These are phyloP conservation scores for Mesopsocus fuscifrons DNA, from an alignment of 2,888 invertebrate genomes.

Conservation along the genomic window DNA sequence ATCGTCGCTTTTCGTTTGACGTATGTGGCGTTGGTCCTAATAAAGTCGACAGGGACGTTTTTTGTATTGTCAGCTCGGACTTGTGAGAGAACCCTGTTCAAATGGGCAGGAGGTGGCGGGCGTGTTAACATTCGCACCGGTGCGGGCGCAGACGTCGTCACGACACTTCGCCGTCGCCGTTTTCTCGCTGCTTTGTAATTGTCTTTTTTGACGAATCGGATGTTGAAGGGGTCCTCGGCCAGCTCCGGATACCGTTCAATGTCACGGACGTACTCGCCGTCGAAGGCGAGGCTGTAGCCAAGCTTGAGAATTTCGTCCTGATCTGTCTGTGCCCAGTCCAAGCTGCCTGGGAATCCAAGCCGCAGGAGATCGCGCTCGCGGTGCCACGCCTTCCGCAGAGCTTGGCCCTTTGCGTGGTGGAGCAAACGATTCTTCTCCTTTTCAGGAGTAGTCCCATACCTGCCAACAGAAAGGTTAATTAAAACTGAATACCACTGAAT, in stretches of 20 bases:
- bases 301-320: slow-evolving; percentile 72
- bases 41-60: slow-evolving; percentile 7
- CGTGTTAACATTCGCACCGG: neutral
- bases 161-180: slow-evolving; percentile 54
- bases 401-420: slow-evolving; percentile 75
- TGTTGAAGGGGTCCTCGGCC: slow-evolving; percentile 90
- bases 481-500: slow-evolving; percentile 81
- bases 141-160: slow-evolving; percentile 33
- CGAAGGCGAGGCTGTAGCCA: slow-evolving; percentile 69
- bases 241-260: slow-evolving; percentile 78
- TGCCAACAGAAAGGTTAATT: slow-evolving; percentile 58
- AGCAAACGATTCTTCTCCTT: slow-evolving; percentile 75
- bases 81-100: neutral
- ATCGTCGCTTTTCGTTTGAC: neutral
- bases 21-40: slow-evolving; percentile 1
- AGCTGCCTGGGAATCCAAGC: slow-evolving; percentile 50
- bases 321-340: slow-evolving; percentile 78
- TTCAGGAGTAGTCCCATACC: slow-evolving; percentile 85
- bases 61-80: slow-evolving; percentile 3
- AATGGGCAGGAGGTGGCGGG: neutral
- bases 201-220: slow-evolving; percentile 70
- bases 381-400: slow-evolving; percentile 83
- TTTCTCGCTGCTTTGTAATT: slow-evolving; percentile 1
- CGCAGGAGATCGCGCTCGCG: slow-evolving; percentile 72
- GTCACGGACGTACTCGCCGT: slow-evolving; percentile 82